Evolutionary conservation across 2,888 invertebrate genomes (phyloP), one percentile per base, ranked within the genome.

Genomic region (Limnephilus lunatus): DNA sequence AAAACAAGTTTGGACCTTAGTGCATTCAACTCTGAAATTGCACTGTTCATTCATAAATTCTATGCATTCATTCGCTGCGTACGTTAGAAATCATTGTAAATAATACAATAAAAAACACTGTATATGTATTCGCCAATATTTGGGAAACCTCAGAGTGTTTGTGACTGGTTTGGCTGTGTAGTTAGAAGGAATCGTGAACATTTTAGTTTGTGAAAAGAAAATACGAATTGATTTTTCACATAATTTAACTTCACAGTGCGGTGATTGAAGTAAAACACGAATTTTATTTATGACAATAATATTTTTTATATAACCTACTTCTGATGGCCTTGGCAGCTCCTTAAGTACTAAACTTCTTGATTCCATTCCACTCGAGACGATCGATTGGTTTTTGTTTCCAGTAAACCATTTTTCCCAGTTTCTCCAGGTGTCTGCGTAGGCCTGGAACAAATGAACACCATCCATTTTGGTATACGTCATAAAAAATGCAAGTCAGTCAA

Each of bases 11-110:
- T 32, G 35, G 19, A 32, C 25, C 35, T n/a, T 87, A 31, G 87
- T 87, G n/a, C 19, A 53, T 39, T 31, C 48, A 87, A 48, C 87
- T 31, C 7, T 30, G 19, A 53, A 48, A 87, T 19, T 53, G 48
- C 87, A 87, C 87, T 87, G 48, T 87, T 87, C 87, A 87, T 87
- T 87, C 87, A 87, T 87, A 30, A 87, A 87, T 53, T 48, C 48
- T n/a, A 48, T 44, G 30, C 86, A 86, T 86, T 53, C 87, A 68
- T 87, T 30, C n/a, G n/a, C 39, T 11, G 31, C 32, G 53, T 87
- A 87, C 87, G 48, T 30, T 31, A 53, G 48, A 48, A 53, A 48
- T 87, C 31, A 87, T 87, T 53, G 68, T 68, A 32, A 86, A 30
- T 48, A 44, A 87, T 53, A 31, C 25, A 85, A 35, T 3, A 48